Base-by-base conservation (phyloP, 2,113 vertebrate species). In the Mesembrinibis cayennensis region DNA sequence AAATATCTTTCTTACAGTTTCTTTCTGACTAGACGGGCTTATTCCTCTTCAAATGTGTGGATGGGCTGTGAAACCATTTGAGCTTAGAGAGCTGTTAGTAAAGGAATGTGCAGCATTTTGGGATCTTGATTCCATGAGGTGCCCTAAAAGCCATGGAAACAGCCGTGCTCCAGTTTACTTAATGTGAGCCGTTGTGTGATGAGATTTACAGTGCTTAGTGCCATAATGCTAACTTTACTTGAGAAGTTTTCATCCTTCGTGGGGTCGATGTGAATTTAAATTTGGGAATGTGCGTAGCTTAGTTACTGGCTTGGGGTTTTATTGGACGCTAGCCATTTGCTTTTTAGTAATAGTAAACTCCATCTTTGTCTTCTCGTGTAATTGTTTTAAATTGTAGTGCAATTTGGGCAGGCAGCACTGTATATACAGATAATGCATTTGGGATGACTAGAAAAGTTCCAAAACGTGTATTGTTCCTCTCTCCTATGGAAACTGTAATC, bases 271-370 rank as follows among this genome's bases (percentile, higher is more conserved):
- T 9, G 66, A 62, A 11, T 70, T 52, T 32, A 22, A 29, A 65
- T 55, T 3, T 49, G 79, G 62, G 49, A 30, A 10, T 2, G 6
- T 4, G 47, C 4, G 1, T 9, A 32, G 80, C 27, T 88, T 40
- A 62, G 47, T 45, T 34, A 9, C 34, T 40, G 61, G 47, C 25
- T 53, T 25, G 20, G 47, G 83, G 38, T 3, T 83, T 78, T 16
- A 4, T 2, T 71, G 87, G 69, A 7, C 0, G 1, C 23, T 23
- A 18, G 34, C 65, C 38, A 2, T 1, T 15, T 3, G 3, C 21
- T 52, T 47, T 65, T 63, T 36, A 93, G 77, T 44, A 27, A 14
- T 5, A 27, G 44, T 21, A 23, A 93, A 87, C 26, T 78, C 44
- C 4, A 1, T 26, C 30, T 56, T 67, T 58, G 52, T 44, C 91